Evolutionary conservation across 2,113 vertebrate genomes (phyloP), one percentile per base, ranked within the genome.

Genomic region (Actinemys pallida): DNA sequence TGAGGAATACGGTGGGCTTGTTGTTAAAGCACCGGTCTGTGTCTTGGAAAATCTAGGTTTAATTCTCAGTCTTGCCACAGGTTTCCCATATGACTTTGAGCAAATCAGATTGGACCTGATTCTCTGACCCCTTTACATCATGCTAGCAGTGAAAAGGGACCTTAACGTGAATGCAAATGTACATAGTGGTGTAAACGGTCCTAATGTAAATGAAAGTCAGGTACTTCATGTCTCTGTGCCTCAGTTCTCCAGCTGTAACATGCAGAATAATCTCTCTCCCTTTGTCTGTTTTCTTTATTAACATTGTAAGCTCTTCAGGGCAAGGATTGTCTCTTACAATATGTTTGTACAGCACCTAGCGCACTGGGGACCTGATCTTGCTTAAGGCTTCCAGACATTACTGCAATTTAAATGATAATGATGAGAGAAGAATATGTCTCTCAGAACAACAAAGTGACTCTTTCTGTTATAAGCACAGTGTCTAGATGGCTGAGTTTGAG

Each of bases 131-230:
- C 94, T 96, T 93, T 96, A 84, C 92, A 93, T 96, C 93, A 95
- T 29, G 57, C 85, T 87, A 94, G 92, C 94, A 91, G 92, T 92
- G 92, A 97, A 94, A 96, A 59, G 27, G 57, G 25, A 25, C 25
- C 11, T 5, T 59, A 59, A 27, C 96, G 93, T 95, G 95, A 96
- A 90, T 96, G 95, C 93, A 96, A 97, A 96, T 94, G 87, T 94
- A 97, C 93, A 93, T 83, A 92, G 90, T 54, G 47, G 94, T 92
- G 95, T 95, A 97, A 97, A 95, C 94, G 96, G 97, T 96, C 95
- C 89, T 95, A 97, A 95, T 96, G 95, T 95, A 96, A 97, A 96
- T 95, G 94, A 96, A 88, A 95, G 95, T 94, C 95, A 94, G 92
- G 87, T 93, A 95, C 95, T 97, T 96, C 95, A 94, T 92, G 91